Evolutionary conservation across 1,140 invertebrate genomes (phyloP), one percentile per base, ranked within the genome.

Genomic region (Vanessa tameamea): DNA sequence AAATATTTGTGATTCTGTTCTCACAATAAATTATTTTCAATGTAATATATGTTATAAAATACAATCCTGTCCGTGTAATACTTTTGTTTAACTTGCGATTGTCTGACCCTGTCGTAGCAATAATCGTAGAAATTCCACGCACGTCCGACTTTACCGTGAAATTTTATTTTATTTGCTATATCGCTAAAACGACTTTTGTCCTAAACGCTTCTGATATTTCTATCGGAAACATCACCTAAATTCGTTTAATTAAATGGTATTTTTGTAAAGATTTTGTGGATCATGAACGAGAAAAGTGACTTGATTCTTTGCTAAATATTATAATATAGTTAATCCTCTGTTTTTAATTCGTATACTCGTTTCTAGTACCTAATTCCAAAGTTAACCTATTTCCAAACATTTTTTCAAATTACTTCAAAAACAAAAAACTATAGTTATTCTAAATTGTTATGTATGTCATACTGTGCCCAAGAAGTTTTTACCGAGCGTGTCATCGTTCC

Each of bases 61-160:
- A 12, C 5, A 14, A 51, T 51, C n/a, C 14, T 6, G n/a, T 14
- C 48, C 48, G n/a, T n/a, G n/a, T n/a, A n/a, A 51, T 20, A 11
- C 7, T 16, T 16, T 16, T 55, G 15, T 20, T 20, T 55, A 55
- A 55, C 16, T n/a, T 20, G 53, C 53, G 53, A 16, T 20, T 12
- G 53, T 55, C 53, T 55, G 53, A 20, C 9, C 15, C 16, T 15
- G 7, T 55, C 53, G 9, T 55, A 11, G 11, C 8, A 11, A 50
- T 11, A 11, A 55, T 16, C n/a, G 53, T 55, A 20, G 6, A 8
- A 11, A 55, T 55, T 55, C 53, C 16, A 20, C 53, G 9, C 53
- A 55, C 53, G 53, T 55, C 53, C 53, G n/a, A 23, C 5, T 55
- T 55, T n/a, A 20, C n/a, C 53, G 53, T 55, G 53, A 55, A 20